These are phyloP conservation scores for Willisornis vidua DNA, from an alignment of 2,113 vertebrate species.

Conservation along the genomic window DNA sequence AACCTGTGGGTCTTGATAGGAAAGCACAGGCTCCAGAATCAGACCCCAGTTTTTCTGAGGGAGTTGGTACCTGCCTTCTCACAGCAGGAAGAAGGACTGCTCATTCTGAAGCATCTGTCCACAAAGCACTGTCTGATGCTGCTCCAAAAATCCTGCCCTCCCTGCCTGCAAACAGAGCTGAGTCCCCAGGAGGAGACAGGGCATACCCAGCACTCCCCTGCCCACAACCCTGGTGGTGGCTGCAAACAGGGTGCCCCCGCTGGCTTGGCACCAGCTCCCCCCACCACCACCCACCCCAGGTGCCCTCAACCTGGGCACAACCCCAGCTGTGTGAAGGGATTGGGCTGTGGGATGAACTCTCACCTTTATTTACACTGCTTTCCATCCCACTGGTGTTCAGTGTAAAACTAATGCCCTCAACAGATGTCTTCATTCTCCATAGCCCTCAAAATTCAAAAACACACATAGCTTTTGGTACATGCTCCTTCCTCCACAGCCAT, in stretches of 20 bases:
- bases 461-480: background rate
- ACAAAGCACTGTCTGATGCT: background rate
- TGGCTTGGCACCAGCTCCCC: background rate
- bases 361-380: background rate
- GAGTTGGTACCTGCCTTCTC: background rate
- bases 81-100: background rate
- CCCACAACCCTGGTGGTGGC: accelerated
- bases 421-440: background rate
- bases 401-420: background rate
- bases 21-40: background rate
- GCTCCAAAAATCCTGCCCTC: background rate
- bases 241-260: background rate
- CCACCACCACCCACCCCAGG: too few species aligned
- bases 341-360: accelerated
- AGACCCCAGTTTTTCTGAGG: background rate
- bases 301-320: background rate
- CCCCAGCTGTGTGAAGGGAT: accelerated
- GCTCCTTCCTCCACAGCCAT: background rate
- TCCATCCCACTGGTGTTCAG: background rate
- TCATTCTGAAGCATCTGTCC: background rate
- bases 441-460: background rate
- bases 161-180: background rate
- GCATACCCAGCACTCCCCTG: background rate
- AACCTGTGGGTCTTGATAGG: background rate
- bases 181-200: background rate